Evolutionary conservation across 2,113 vertebrate species (phyloP).

Genomic region (Zosterops pallidus): DNA sequence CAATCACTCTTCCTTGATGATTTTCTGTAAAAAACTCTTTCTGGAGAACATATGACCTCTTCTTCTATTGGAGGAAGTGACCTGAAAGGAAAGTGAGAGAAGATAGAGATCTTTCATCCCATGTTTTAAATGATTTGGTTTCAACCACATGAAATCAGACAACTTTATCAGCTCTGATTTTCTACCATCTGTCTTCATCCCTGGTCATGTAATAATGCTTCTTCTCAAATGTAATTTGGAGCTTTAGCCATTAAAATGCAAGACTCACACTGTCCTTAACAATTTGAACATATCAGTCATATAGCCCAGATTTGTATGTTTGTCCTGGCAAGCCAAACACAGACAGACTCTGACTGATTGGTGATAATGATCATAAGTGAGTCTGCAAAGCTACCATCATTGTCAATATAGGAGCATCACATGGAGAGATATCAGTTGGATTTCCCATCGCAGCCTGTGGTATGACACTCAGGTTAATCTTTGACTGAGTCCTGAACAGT

Average conservation of each 20-base stretch:
- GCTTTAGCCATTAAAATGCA: background rate
- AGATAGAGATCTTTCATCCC: background rate
- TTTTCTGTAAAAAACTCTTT: background rate
- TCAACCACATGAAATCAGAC: background rate
- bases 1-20: background rate
- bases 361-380: background rate
- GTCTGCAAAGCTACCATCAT: background rate
- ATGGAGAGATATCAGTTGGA: background rate
- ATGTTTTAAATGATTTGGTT: background rate
- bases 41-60: background rate
- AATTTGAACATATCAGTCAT: background rate
- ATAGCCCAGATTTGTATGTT: background rate
- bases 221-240: background rate
- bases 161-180: background rate
- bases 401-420: background rate
- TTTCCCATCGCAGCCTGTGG: background rate
- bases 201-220: background rate
- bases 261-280: fast-evolving
- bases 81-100: background rate
- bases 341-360: background rate
- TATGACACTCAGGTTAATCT: background rate
- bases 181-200: background rate
- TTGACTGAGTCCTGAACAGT: background rate
- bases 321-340: background rate
- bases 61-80: background rate